These are phyloP conservation scores for Zygaena filipendulae DNA, from an alignment of 2,888 invertebrate genomes.

Conservation along the genomic window DNA sequence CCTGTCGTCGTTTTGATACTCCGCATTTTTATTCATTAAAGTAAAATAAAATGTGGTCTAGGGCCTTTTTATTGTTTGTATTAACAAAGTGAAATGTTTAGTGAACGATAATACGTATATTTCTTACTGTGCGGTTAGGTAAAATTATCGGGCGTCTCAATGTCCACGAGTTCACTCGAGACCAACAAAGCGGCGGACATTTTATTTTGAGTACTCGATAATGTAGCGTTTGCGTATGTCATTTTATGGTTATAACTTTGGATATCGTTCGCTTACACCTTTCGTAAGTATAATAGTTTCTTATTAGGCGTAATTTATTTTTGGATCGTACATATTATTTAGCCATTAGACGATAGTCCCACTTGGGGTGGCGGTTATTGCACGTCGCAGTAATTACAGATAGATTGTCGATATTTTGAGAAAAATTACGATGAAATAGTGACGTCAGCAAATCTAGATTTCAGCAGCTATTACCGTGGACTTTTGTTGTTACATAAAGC, in stretches of 20 bases:
- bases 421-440: constrained; percentile 50
- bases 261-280: constrained; percentile 65
- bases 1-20: constrained; percentile 56
- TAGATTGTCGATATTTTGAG: constrained; percentile 52
- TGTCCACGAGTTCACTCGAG: constrained; percentile 68
- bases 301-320: constrained; percentile 29
- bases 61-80: constrained; percentile 40
- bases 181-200: constrained; percentile 71
- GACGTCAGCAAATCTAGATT: constrained; percentile 53
- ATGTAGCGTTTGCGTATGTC: constrained; percentile 69
- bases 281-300: constrained; percentile 55
- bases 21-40: constrained; percentile 46
- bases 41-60: constrained; percentile 54
- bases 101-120: constrained; percentile 52
- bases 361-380: constrained; percentile 38
- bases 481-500: constrained; percentile 31
- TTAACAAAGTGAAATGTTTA: constrained; percentile 42
- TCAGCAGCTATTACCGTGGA: constrained; percentile 32
- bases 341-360: not conserved
- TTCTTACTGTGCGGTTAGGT: constrained; percentile 42
- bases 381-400: constrained; percentile 34
- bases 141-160: constrained; percentile 62
- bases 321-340: constrained; percentile 21
- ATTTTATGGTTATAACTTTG: constrained; percentile 63
- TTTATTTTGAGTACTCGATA: constrained; percentile 70